Base-by-base conservation (phyloP, 2,888 invertebrate species). In the Cantharis rufa region DNA sequence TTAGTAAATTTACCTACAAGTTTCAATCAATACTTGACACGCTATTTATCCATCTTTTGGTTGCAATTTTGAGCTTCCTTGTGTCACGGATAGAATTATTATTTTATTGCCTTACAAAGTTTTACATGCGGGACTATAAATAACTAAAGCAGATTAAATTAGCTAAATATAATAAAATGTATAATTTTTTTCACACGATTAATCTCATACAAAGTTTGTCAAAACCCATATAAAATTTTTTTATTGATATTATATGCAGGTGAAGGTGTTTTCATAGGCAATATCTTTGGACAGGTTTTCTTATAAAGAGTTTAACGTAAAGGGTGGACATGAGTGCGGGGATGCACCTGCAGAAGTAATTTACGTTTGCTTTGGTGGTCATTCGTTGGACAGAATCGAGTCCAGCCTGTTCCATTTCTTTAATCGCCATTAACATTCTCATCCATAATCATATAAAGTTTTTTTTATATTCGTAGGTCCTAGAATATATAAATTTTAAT, bases 271-370 rank as follows among this genome's bases (percentile, higher is more conserved):
- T 76, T 73, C 71, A 62, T 78, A n/a, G 64, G 64, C 64, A 66
- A 66, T 66, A 66, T 66, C 64, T 66, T 72, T 74, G 72, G 79
- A 79, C 81, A 81, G 81, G 80, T 81, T 81, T 80, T 62, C 78
- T 69, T 77, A 16, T 73, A 75, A 75, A 75, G 71, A 48, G 48
- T 48, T 48, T n/a, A 48, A 72, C 72, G 70, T 70, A 64, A 75
- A 72, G 71, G 75, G 75, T 76, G 80, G 80, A 81, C 79, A 24
- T 24, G 7, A 80, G 81, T 80, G 80, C 74, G 70, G 72, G 79
- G 81, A 82, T 81, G 82, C 82, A 82, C 82, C 82, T 82, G 82
- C 82, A 78, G 80, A 77, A 78, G 81, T 82, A 82, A 82, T 82
- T 66, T 82, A 82, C 79, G 71, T 80, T 78, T 66, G 18, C 77